phyloP scores from a whole-genome alignment of 1,140 invertebrate genomes.

The Bombus terrestris region DNA sequence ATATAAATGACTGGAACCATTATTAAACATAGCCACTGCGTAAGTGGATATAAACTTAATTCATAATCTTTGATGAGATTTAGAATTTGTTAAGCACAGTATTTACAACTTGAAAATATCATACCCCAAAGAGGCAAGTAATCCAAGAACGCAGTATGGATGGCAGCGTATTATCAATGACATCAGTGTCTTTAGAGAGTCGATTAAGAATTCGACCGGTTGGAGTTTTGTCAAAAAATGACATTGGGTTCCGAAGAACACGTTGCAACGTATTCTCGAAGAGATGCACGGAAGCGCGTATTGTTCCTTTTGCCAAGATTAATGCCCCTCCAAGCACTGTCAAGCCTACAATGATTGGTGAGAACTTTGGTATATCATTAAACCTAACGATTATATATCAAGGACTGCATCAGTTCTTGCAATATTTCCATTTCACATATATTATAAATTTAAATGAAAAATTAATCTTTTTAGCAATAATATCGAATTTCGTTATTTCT shows the following conservation, averaged over 20 bases:
- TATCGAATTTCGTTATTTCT: conserved; percentile 45
- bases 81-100: conserved; percentile 47
- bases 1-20: background rate
- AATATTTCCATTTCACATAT: conserved; percentile 16
- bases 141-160: conserved; percentile 76
- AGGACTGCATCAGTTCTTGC: conserved; percentile 21
- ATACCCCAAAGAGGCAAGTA: conserved; percentile 82
- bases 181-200: conserved; percentile 89
- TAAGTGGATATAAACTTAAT: conserved; percentile 45
- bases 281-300: conserved; percentile 85
- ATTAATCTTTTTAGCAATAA: conserved; percentile 15
- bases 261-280: conserved; percentile 85
- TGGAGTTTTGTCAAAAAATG: conserved; percentile 91
- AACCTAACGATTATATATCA: conserved; percentile 37
- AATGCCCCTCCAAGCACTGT: conserved; percentile 83
- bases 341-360: conserved; percentile 82
- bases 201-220: conserved; percentile 89
- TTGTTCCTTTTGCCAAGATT: conserved; percentile 84
- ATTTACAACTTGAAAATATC: conserved; percentile 66
- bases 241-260: conserved; percentile 86
- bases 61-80: conserved; percentile 37
- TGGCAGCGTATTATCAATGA: conserved; percentile 84
- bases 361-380: conserved; percentile 63
- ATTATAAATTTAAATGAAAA: conserved; percentile 1
- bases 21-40: conserved; percentile 16